A percentile compares a stretch with the other conserved stretches of the same genome.
These are phyloP conservation scores for Nerophis ophidion DNA, from an alignment of 2,113 vertebrate genomes.

Conservation along the genomic window DNA sequence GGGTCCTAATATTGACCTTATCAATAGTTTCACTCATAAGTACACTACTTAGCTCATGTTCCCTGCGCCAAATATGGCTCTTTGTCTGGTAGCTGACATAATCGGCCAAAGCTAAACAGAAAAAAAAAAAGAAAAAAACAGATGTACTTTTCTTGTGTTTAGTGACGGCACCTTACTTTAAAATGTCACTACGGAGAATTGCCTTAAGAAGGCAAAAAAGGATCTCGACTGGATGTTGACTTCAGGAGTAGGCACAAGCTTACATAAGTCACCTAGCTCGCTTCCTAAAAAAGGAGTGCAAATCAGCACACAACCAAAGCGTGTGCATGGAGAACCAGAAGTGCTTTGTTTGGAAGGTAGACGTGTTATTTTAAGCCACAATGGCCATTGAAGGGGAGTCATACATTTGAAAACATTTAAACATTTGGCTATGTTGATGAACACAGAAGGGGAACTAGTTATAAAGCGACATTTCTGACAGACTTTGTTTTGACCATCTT, in stretches of 20 bases:
- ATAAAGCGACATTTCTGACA: neutral
- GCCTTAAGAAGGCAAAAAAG: conserved; percentile 54
- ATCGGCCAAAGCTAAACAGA: neutral
- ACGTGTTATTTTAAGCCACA: conserved; percentile 57
- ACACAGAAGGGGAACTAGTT: neutral
- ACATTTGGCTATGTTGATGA: neutral
- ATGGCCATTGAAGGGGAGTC: conserved; percentile 54
- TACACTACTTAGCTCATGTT: neutral
- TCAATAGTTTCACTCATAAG: neutral
- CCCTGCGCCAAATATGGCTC: neutral
- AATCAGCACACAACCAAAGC: conserved; percentile 29
- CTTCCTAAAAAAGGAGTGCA: conserved; percentile 72
- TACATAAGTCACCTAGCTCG: conserved; percentile 57
- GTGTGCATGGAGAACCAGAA: conserved; percentile 45
- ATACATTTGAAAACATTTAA: conserved; percentile 34
- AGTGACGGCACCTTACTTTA: neutral
- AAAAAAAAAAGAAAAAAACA: neutral
- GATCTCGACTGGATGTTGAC: conserved; percentile 38
- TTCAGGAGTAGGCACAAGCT: conserved; percentile 38
- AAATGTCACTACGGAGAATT: conserved; percentile 21
- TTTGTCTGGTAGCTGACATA: neutral
- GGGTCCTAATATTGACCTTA: neutral
- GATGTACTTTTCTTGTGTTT: neutral
- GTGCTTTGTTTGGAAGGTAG: conserved; percentile 64
- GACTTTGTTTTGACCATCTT: neutral